Evolutionary conservation across 2,113 vertebrate genomes (phyloP).

Genomic region (Nanger granti): DNA sequence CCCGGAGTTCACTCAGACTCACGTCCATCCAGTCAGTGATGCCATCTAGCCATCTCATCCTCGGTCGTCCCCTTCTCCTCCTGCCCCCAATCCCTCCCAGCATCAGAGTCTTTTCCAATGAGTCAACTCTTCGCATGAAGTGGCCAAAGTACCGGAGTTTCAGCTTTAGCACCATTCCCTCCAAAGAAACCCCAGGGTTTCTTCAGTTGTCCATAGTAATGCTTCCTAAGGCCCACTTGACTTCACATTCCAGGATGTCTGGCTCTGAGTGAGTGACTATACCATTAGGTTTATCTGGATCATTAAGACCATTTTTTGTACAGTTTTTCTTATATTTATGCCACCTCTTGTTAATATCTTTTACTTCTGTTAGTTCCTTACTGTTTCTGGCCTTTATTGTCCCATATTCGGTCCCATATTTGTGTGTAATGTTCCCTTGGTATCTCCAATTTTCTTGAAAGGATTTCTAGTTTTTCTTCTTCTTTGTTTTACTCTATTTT

Average conservation of each 20-base stretch:
- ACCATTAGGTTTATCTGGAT: neutral
- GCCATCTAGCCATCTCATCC: no score
- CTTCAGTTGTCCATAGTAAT: neutral
- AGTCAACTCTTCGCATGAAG: no score
- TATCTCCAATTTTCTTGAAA: neutral
- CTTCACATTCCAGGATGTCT: neutral
- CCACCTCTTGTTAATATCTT: neutral
- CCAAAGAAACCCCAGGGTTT: no score
- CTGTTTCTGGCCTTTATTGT: neutral
- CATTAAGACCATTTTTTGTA: neutral
- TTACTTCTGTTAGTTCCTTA: neutral
- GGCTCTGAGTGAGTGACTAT: neutral
- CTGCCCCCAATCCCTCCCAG: no score
- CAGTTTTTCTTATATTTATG: neutral
- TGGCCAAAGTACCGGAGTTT: no score
- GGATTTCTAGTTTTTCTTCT: neutral
- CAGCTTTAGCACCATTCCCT: no score
- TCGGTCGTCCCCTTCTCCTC: no score
- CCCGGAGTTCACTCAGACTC: no score
- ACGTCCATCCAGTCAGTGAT: no score
- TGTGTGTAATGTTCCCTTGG: neutral
- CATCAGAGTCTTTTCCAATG: no score
- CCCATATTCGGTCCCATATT: neutral
- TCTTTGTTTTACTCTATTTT: neutral
- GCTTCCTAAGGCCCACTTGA: neutral